Evolutionary conservation across 92 coral and sea anemone genomes (phyloP).

Genomic region (Diadumene lineata): DNA sequence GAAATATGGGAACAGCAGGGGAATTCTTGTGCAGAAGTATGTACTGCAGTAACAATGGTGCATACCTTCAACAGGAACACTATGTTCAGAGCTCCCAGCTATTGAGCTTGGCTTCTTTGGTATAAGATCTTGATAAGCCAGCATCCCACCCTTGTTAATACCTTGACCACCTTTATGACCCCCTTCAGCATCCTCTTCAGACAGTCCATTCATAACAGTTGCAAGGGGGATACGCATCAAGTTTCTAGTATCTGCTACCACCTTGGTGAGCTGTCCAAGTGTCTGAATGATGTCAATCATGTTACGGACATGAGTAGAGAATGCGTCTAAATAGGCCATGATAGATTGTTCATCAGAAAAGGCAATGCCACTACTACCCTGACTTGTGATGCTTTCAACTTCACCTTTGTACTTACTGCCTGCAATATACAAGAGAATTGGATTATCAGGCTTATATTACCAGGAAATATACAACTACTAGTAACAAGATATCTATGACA

Average conservation of each 20-base stretch:
- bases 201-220: constrained; percentile 51
- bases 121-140: not conserved
- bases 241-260: constrained; percentile 66
- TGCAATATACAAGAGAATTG: no score
- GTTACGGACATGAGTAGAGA: constrained; percentile 88
- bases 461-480: no score
- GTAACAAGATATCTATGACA: no score
- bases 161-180: constrained; percentile 21
- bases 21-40: no score
- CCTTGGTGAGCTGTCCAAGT: constrained; percentile 80
- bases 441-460: no score
- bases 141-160: no score
- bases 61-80: constrained; percentile 58
- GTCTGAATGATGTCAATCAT: constrained; percentile 97
- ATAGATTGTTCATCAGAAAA: constrained; percentile 95
- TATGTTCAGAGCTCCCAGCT: constrained; percentile 64
- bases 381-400: constrained; percentile 83
- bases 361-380: constrained; percentile 79
- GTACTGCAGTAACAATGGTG: no score
- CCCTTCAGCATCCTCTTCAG: constrained; percentile 58
- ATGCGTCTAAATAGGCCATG: constrained; percentile 72
- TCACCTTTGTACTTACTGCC: constrained; percentile 67
- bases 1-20: no score
- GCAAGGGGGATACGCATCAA: constrained; percentile 76
- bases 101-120: constrained; percentile 24